Evolutionary conservation across 1,140 invertebrate genomes (phyloP).

Genomic region (Augochlora pura): DNA sequence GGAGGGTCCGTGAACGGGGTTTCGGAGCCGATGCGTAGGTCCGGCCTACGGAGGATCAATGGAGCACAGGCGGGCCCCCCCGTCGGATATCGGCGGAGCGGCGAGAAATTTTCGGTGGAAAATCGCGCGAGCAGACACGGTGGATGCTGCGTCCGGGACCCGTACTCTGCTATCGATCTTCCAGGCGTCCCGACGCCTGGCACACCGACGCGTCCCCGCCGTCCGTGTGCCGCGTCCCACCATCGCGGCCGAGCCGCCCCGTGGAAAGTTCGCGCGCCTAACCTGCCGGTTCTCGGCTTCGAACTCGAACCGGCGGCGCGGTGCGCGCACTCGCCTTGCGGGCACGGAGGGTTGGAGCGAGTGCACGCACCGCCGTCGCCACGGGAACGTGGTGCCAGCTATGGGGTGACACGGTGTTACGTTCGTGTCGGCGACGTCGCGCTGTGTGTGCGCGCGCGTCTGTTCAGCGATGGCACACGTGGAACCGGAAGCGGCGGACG

Average conservation of each 20-base stretch:
- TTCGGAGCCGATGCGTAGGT: background rate
- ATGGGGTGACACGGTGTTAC: background rate
- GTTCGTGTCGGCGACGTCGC: background rate
- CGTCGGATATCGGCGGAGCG: constrained; percentile 52
- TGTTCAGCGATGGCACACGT: background rate
- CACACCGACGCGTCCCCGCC: background rate
- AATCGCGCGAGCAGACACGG: constrained; percentile 57
- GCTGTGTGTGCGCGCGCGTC: background rate
- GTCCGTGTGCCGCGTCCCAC: background rate
- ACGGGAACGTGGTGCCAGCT: background rate
- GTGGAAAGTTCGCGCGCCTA: constrained; percentile 33
- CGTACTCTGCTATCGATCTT: constrained; percentile 72
- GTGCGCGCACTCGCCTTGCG: background rate
- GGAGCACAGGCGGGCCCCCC: constrained; percentile 44
- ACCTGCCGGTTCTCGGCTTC: constrained; percentile 3
- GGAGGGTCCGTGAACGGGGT: background rate
- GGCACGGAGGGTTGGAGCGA: background rate
- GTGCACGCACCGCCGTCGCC: background rate
- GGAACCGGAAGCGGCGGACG: background rate
- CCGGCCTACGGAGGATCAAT: constrained; percentile 44
- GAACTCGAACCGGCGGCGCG: background rate
- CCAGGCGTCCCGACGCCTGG: constrained; percentile 57
- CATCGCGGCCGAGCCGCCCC: constrained; percentile 10
- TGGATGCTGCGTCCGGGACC: constrained; percentile 75
- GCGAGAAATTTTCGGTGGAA: constrained; percentile 57